Evolutionary conservation across 2,113 vertebrate species (phyloP).

Genomic region (Diphyllodes magnificus): DNA sequence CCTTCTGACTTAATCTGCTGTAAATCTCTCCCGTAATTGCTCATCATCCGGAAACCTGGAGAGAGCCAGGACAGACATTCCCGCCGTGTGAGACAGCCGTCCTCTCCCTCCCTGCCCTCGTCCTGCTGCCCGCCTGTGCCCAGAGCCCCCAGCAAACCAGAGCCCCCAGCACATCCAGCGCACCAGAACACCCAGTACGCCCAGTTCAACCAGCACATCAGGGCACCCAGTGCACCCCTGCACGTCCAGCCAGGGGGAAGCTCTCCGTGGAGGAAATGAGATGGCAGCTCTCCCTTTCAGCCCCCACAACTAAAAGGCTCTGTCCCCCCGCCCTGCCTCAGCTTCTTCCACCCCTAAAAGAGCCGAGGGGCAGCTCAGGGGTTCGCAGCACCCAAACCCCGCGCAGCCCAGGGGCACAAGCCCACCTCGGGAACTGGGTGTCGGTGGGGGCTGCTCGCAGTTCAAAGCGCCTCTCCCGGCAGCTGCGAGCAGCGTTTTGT

Average conservation of each 20-base stretch:
- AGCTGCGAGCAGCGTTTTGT: neutral
- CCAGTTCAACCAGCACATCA: neutral
- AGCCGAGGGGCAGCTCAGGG: neutral
- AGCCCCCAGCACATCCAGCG: neutral
- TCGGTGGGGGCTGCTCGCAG: neutral
- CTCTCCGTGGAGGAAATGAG: accelerated
- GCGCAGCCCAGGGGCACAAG: accelerated
- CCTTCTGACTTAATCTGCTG: slow-evolving; percentile 36
- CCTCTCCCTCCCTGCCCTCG: neutral
- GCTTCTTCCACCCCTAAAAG: neutral
- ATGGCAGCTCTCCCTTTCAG: neutral
- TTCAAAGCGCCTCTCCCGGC: neutral
- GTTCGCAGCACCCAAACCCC: neutral
- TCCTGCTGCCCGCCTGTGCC: neutral
- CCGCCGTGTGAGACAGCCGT: neutral
- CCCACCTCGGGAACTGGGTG: accelerated
- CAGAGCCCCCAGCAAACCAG: neutral
- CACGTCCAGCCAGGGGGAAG: neutral
- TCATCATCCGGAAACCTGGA: neutral
- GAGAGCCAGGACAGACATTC: neutral
- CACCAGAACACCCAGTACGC: neutral
- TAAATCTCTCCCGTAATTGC: slow-evolving; percentile 31
- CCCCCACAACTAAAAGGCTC: neutral
- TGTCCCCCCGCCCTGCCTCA: neutral
- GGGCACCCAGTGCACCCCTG: neutral